Evolutionary conservation across 2,797 vertebrate species (phyloP).

Genomic region (Sebastes melanostomus): DNA sequence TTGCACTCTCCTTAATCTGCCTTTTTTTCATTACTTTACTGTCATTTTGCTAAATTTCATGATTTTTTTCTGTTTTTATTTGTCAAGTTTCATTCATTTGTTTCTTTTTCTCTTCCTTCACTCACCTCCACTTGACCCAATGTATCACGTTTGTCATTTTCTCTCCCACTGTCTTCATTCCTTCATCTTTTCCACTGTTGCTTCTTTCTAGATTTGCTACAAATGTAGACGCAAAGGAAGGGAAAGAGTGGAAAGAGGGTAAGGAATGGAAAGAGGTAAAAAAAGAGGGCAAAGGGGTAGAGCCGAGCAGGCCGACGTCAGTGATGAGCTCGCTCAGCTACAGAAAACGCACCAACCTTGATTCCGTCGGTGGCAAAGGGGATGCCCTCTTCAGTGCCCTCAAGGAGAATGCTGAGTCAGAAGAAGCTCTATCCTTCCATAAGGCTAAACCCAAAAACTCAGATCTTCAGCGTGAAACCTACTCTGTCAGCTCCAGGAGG

Average conservation of each 20-base stretch:
- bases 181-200: conserved; percentile 31
- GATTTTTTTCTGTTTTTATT: conserved; percentile 25
- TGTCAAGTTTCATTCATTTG: conserved; percentile 32
- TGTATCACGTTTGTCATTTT: conserved; percentile 31
- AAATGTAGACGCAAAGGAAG: conserved; percentile 81
- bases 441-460: conserved; percentile 72
- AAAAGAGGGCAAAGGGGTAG: conserved; percentile 84
- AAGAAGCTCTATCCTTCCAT: conserved; percentile 77
- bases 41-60: conserved; percentile 14
- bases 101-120: conserved; percentile 13
- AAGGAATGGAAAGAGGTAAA: conserved; percentile 81
- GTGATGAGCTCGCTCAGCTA: conserved; percentile 95
- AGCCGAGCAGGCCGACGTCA: conserved; percentile 85
- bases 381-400: conserved; percentile 87
- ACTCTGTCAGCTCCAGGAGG: conserved; percentile 72
- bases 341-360: conserved; percentile 86
- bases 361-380: conserved; percentile 86
- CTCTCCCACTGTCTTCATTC: conserved; percentile 49
- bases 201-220: conserved; percentile 77
- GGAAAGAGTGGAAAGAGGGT: conserved; percentile 77
- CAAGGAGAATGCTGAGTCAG: conserved; percentile 83
- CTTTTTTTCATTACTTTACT: conserved; percentile 8
- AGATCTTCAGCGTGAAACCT: conserved; percentile 65
- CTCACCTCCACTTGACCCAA: conserved; percentile 18
- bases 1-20: not conserved